Base-by-base conservation (phyloP, 1,140 invertebrate genomes). In the Goniozus legneri region DNA sequence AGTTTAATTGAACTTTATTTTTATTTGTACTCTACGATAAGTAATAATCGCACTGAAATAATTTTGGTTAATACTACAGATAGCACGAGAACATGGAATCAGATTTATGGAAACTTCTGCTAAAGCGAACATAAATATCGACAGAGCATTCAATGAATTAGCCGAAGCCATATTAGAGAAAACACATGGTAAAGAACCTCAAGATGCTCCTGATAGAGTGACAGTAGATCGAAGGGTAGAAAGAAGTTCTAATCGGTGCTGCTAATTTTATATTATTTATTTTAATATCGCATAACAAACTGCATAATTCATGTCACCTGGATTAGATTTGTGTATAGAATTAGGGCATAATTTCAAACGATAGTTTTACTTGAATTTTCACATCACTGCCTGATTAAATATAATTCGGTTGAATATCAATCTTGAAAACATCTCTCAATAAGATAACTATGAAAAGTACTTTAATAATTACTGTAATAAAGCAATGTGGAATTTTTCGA, bases 21-120 rank as follows among this genome's bases (percentile, higher is more conserved):
- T 35, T 48, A 2, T 8, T 49, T n/a, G 27, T 20, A 21, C 22
- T 3, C 15, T 37, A 38, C 21, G 13, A 32, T 16, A 34, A 47
- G 10, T 43, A 10, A 8, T 36, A 3, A 36, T 3, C 30, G 16
- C 3, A 4, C 2, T 44, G 7, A 27, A 44, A 22, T 43, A 19
- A 19, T 36, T 43, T 31, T 43, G 50, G 31, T 18, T 45, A 41
- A 48, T 33, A 45, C 82, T 79, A 60, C 72, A 96, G 87, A 93
- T 98, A 81, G 96, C 95, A n/a, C 79, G 91, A 67, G 95, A 98
- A 76, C 95, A 98, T 80, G 85, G 92, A 53, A 97, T 98, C 56
- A 87, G 92, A 68, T 99, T 99, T 80, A 89, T 98, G 86, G 97
- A 99, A 80, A 99, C 97, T 15, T 97, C 95, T 58, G 97, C 97